phyloP scores from a whole-genome alignment of 2,888 invertebrate species.

The Caenorhabditis japonica region DNA sequence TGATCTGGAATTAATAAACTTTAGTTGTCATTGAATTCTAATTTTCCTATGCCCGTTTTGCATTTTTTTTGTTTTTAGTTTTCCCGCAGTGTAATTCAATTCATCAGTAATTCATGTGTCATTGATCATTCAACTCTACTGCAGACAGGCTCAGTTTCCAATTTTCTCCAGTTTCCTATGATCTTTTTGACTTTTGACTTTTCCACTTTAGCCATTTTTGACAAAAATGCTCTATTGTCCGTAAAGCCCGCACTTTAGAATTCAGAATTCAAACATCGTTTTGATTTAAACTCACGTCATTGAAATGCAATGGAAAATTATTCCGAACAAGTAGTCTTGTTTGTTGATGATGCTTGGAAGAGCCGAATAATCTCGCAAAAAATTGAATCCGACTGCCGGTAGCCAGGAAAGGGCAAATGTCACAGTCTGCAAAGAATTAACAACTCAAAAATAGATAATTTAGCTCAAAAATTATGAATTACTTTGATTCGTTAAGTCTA shows the following conservation, averaged over 20 bases:
- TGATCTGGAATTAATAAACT: constrained; percentile 56
- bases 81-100: background rate
- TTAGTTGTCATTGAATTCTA: too few relatives aligned
- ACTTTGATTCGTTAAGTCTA: background rate
- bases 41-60: background rate
- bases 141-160: constrained; percentile 6
- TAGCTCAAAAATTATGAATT: background rate
- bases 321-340: constrained; percentile 74
- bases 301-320: constrained; percentile 76
- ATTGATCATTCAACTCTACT: constrained; percentile 42
- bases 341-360: constrained; percentile 66
- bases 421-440: constrained; percentile 79
- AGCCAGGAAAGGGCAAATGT: constrained; percentile 92
- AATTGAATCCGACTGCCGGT: constrained; percentile 78
- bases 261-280: background rate
- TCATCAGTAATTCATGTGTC: constrained; percentile 35
- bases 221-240: background rate
- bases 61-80: constrained; percentile 2
- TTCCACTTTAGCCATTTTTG: too few relatives aligned
- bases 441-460: too few relatives aligned
- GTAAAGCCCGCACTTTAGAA: background rate
- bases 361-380: constrained; percentile 72
- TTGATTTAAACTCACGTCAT: constrained; percentile 64
- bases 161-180: background rate
- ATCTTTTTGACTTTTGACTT: background rate